Base-by-base conservation (phyloP, 2,113 vertebrate genomes). In the Scalopus aquaticus region DNA sequence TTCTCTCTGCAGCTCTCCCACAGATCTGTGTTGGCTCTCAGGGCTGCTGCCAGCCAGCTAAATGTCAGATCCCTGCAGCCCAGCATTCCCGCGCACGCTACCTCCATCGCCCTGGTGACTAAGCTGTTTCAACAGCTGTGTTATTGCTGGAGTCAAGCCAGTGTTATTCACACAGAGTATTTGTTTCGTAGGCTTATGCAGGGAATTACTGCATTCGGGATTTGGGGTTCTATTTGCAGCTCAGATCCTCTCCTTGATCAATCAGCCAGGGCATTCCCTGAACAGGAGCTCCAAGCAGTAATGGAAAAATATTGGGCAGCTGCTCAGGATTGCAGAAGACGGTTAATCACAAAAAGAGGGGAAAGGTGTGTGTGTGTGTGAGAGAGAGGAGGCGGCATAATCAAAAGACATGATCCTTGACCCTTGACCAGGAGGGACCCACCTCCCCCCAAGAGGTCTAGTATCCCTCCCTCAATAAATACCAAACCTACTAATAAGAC, bases 111-210 rank as follows among this genome's bases (percentile, higher is more conserved):
- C 98, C 98, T 76, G 97, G 98, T 98, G 98, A 99, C 98, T 98
- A 98, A 99, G 98, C 98, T 98, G 98, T 97, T 98, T 98, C 98
- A 98, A 98, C 98, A 99, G 98, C 98, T 98, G 98, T 98, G 99
- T 98, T 98, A 98, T 98, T 98, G 97, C 98, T 98, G 98, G 98
- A 98, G 76, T n/a, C 32, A 0, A 46, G 98, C 98, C 99, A 99
- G 97, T 88, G 87, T 96, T 97, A 69, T 97, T 96, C 96, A 96
- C 96, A 97, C 92, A 44, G 85, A 94, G 95, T 83, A 96, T 97
- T 97, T 95, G 95, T 97, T 96, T 97, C 96, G 26, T 77, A 39
- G 16, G 85, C 74, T 94, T 94, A 76, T 44, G 77, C 74, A 88
- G 87, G 93, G 93, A 96, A 97, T 86, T 96, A 93, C 73, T 87